Base-by-base conservation (phyloP, 1,140 invertebrate genomes). In the Drosophila sturtevanti region DNA sequence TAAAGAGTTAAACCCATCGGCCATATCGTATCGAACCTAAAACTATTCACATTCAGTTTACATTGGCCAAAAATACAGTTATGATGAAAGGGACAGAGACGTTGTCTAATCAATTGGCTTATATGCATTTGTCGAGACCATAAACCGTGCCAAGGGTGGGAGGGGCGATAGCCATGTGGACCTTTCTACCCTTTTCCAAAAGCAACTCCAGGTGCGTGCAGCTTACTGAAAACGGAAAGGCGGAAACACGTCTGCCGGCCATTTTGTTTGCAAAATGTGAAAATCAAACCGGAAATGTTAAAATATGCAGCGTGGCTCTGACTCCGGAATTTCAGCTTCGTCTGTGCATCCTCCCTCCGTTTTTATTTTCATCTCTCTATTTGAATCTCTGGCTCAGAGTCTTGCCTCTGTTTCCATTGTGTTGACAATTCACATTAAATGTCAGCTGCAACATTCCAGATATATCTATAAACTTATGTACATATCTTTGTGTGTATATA, bases 221-320 rank as follows among this genome's bases (percentile, higher is more conserved):
- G 56, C 73, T 65, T 48, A 16, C 16, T 48, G 41, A 48, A 48
- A 48, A 18, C 41, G 41, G 14, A 71, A 51, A 54, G 67, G 61
- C 84, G 82, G 82, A 86, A 82, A 78, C 82, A 87, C 82, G 82
- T 87, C 79, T 79, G 79, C 76, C 82, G 76, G 79, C 79, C 82
- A 82, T 89, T 87, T 87, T 87, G 84, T 87, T 82, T 87, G 84
- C 54, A 27, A 72, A 82, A 69, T 82, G 61, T 86, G 84, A 87
- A 48, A 89, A 87, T 87, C 71, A 87, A 89, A 82, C 84, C 82
- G 84, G 82, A 87, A 82, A 78, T 87, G 84, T 72, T 81, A 56
- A 87, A 87, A 87, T 87, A 87, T 87, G 79, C 84, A 82, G 76
- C 72, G 71, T 77, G 51, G 55, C 72, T 51, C 64, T 51, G 63